Evolutionary conservation across 2,888 invertebrate species (phyloP).

Genomic region (Chirona hameri): DNA sequence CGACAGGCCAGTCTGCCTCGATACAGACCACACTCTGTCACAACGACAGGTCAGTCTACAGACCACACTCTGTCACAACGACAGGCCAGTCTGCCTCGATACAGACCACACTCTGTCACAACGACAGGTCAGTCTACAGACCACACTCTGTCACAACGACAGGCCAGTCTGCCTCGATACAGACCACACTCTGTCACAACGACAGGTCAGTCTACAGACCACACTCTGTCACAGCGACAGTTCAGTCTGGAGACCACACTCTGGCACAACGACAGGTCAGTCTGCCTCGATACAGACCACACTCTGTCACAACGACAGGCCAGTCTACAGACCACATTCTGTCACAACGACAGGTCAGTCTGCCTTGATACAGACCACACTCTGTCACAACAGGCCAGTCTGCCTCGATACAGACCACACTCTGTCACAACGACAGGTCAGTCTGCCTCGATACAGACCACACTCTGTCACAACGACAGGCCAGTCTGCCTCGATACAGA

Average conservation of each 20-base stretch:
- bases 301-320: slow-evolving; percentile 54
- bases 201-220: slow-evolving; percentile 54
- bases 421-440: slow-evolving; percentile 57
- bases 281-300: slow-evolving; percentile 48
- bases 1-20: slow-evolving; percentile 50
- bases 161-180: too few species aligned
- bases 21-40: too few species aligned
- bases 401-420: too few species aligned
- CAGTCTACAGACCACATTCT: too few species aligned
- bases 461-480: slow-evolving; percentile 54
- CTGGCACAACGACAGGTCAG: slow-evolving; percentile 57
- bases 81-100: slow-evolving; percentile 48
- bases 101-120: too few species aligned
- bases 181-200: too few species aligned
- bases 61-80: slow-evolving; percentile 52
- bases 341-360: slow-evolving; percentile 57
- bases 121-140: slow-evolving; percentile 55
- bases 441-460: slow-evolving; percentile 48
- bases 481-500: too few species aligned
- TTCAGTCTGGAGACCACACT: too few species aligned
- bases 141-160: slow-evolving; percentile 53
- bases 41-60: slow-evolving; percentile 56
- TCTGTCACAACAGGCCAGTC: slow-evolving; percentile 51
- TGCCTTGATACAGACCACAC: slow-evolving; percentile 48
- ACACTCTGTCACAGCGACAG: slow-evolving; percentile 54